Evolutionary conservation across 2,888 invertebrate genomes (phyloP), one percentile per base, ranked within the genome.

Genomic region (Nemurella pictetii): DNA sequence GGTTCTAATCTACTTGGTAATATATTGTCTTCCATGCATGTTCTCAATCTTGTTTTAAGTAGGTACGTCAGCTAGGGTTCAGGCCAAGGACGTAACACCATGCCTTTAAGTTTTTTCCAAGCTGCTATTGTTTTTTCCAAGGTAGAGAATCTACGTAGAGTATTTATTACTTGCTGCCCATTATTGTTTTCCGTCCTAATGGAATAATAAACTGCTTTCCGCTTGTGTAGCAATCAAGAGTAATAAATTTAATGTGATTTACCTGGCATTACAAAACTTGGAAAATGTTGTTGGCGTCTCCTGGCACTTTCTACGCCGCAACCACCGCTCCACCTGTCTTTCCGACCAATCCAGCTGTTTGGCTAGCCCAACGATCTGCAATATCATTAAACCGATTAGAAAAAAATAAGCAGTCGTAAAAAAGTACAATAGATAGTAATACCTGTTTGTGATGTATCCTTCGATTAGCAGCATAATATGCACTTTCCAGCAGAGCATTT

Each of bases 241-340:
- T 26, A 25, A 73, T 73, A 25, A 28, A 32, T 3, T 32, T 28
- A 29, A 12, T 27, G 36, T 80, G 15, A 84, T 88, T 86, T 87
- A 92, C 91, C 95, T 94, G 89, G 96, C 97, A 91, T 98, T 98
- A 89, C 96, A 95, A 91, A 98, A 98, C 90, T 98, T 98, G 81
- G 95, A 94, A 88, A 98, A 92, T 2, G 95, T 96, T 28, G 97
- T 96, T 0, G 98, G 97, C 89, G 95, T 97, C 89, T 96, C 96
- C 90, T 96, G 96, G 84, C 95, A 94, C 87, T 95, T 93, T 84
- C 98, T 93, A 85, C 95, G 92, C 87, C 98, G 93, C 91, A 98
- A 94, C 98, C 98, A 98, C 88, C 98, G 92, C 90, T 98, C 97
- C 86, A 98, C 95, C 90, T 97, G 96, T 85, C 98, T 93, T 90